These are phyloP conservation scores for Pithys albifrons DNA, from an alignment of 2,113 vertebrate genomes.

Conservation along the genomic window DNA sequence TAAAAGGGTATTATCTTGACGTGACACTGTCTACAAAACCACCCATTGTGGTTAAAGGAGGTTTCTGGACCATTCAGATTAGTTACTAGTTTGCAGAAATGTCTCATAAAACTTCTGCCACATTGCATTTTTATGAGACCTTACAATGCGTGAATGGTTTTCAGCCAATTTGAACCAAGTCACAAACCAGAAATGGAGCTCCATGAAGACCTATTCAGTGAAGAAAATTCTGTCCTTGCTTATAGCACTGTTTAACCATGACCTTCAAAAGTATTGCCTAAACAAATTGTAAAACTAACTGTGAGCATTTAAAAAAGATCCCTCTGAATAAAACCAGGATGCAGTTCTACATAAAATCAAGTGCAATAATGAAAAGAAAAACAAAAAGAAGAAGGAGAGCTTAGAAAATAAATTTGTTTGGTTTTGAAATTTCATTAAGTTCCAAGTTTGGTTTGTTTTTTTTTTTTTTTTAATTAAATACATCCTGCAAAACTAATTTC, in stretches of 20 bases:
- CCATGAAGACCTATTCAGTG: not conserved
- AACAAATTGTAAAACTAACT: not conserved
- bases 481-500: not conserved
- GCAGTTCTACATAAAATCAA: not conserved
- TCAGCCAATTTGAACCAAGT: not conserved
- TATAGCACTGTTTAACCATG: not conserved
- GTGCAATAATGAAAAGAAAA: not conserved
- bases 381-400: not conserved
- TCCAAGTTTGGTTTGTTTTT: not conserved
- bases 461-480: not conserved
- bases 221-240: not conserved
- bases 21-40: not conserved
- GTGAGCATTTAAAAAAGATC: not conserved
- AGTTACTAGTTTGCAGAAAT: not conserved
- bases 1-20: not conserved
- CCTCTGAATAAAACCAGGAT: not conserved
- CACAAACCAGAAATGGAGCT: not conserved
- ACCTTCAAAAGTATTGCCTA: not conserved
- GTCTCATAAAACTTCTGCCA: not conserved
- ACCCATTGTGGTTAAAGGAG: not conserved
- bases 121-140: not conserved
- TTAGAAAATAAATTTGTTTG: not conserved
- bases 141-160: not conserved
- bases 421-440: not conserved
- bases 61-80: not conserved